These are phyloP conservation scores for Bombus difficillimus DNA, from an alignment of 1,140 invertebrate genomes.

Conservation along the genomic window DNA sequence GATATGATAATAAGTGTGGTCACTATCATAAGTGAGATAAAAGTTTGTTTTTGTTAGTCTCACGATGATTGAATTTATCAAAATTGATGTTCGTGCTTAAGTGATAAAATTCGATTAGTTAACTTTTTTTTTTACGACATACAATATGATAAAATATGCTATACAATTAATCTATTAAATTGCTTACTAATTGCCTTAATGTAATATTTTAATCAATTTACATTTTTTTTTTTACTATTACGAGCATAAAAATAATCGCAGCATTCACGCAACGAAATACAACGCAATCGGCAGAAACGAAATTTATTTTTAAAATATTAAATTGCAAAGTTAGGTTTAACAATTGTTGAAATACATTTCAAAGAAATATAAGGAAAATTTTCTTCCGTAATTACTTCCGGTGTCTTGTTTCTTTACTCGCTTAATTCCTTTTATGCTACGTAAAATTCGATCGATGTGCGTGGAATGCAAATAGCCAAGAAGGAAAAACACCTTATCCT, in stretches of 20 bases:
- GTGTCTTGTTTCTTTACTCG: neutral
- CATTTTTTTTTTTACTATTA: no score
- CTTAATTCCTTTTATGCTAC: neutral
- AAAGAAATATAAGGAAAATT: neutral
- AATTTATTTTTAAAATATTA: no score
- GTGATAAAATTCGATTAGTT: neutral
- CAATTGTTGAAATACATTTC: neutral
- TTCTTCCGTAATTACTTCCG: neutral
- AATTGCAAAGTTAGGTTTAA: no score
- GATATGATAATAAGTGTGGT: neutral
- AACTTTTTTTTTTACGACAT: neutral
- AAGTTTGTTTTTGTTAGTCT: neutral
- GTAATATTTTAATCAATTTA: no score
- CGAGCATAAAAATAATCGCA: no score
- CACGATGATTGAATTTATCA: neutral
- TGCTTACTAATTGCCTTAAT: no score
- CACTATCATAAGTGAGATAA: neutral
- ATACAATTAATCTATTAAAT: no score
- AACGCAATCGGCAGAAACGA: no score
- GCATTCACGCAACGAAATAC: no score
- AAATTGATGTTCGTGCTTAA: neutral
- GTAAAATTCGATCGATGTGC: neutral
- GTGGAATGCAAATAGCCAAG: neutral
- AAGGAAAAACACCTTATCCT: neutral
- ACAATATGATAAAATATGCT: no score